Conservation (phyloP, 1,140 invertebrate genomes). For the Eriocheir sinensis region DNA sequence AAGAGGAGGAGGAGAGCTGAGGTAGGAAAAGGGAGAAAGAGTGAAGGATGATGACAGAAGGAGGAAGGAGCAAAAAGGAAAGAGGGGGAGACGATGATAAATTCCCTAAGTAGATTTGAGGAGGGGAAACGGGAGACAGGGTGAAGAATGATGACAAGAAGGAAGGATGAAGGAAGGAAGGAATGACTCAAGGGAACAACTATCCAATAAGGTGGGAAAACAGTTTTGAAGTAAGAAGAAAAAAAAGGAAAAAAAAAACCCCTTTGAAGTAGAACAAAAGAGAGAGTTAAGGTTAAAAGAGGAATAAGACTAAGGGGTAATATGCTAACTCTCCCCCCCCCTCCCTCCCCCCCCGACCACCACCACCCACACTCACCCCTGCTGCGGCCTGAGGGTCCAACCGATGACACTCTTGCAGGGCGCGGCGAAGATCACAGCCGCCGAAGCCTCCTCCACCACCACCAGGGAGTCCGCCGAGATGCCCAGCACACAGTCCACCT, state of each 20-base stretch:
- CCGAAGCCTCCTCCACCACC: conserved; percentile 90
- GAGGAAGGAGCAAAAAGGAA: background rate
- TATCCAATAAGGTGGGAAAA: background rate
- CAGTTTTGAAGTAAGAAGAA: background rate
- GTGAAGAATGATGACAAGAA: background rate
- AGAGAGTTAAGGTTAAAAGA: background rate
- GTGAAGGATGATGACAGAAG: background rate
- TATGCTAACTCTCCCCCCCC: too few species aligned
- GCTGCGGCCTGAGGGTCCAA: conserved; percentile 84
- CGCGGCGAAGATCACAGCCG: conserved; percentile 93
- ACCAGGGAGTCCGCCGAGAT: conserved; percentile 94
- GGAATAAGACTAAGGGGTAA: too few species aligned
- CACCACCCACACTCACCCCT: conserved; percentile 57
- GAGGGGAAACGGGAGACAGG: too few species aligned
- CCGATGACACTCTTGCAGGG: conserved; percentile 92
- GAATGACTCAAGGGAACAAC: background rate
- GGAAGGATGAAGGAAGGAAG: conserved; percentile 2
- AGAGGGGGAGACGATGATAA: background rate
- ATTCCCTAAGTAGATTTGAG: background rate
- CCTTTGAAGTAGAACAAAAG: background rate
- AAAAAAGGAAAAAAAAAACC: background rate
- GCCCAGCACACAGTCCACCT: conserved; percentile 92
- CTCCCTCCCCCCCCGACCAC: background rate
- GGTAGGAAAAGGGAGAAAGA: background rate
- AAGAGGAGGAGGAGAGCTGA: background rate